Evolutionary conservation across 2,113 vertebrate genomes (phyloP).

Genomic region (Megaceryle torquata): DNA sequence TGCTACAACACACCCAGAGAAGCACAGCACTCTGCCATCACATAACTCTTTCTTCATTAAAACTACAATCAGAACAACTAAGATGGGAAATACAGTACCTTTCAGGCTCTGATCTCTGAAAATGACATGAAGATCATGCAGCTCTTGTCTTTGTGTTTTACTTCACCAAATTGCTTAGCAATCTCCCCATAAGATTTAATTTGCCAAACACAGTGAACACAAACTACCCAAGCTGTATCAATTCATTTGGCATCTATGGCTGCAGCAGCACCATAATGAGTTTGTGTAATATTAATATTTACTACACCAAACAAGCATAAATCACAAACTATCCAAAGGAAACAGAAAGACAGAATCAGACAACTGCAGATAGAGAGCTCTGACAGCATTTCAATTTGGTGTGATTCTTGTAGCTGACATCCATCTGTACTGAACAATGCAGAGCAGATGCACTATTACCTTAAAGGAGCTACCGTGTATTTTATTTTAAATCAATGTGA

Average conservation of each 20-base stretch:
- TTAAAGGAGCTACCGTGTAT: neutral
- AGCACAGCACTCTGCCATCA: neutral
- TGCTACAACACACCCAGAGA: neutral
- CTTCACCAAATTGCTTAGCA: neutral
- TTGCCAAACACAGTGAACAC: neutral
- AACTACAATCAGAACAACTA: neutral
- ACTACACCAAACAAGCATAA: constrained; percentile 19
- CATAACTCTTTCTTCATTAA: neutral
- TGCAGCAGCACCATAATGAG: neutral
- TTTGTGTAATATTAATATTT: constrained; percentile 20
- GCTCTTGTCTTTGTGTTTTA: neutral
- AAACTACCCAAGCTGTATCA: neutral
- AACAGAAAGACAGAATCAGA: neutral
- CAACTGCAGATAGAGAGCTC: neutral
- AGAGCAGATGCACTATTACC: neutral
- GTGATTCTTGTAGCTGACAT: neutral
- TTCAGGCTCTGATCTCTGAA: neutral
- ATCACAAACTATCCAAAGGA: constrained; percentile 4
- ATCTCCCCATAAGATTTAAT: neutral
- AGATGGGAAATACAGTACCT: neutral
- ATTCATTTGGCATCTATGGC: neutral
- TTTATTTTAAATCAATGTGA: neutral
- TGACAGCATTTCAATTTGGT: neutral
- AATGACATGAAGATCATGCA: neutral
- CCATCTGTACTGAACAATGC: neutral